A percentile compares a stretch with the other conserved stretches of the same genome.
Conservation (phyloP, 2,113 vertebrate genomes). For the Mungos mungo region DNA sequence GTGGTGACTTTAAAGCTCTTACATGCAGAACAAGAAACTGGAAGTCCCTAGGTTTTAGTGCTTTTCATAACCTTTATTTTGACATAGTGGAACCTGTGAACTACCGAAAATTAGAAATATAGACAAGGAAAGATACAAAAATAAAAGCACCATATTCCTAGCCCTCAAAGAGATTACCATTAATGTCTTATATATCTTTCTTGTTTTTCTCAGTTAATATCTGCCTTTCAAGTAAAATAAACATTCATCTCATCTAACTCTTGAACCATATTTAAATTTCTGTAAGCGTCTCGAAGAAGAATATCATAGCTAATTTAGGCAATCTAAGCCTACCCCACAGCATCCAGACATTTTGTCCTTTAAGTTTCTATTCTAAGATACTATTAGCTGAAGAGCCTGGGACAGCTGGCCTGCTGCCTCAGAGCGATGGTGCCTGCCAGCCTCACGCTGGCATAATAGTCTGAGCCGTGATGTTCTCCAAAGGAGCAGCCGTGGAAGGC, state of each 20-base stretch:
- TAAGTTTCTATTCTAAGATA: background rate
- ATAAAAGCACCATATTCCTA: background rate
- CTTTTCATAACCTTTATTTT: background rate
- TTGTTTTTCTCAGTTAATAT: background rate
- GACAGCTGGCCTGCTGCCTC: background rate
- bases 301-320: background rate
- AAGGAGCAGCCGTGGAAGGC: background rate
- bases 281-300: background rate
- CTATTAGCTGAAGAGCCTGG: background rate
- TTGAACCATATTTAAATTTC: background rate
- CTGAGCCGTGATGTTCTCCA: background rate
- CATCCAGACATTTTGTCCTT: background rate
- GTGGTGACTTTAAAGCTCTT: background rate
- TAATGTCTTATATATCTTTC: background rate
- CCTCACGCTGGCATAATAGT: background rate
- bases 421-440: no score
- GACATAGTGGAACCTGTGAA: background rate
- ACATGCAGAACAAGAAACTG: background rate
- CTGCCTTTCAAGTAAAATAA: background rate
- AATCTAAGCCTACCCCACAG: background rate
- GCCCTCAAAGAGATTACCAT: background rate
- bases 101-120: background rate
- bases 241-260: background rate
- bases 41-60: background rate
- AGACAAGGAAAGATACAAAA: background rate